Percentiles rank a stretch among this genome's conserved stretches.
Evolutionary conservation across 2,888 invertebrate species (phyloP).

Genomic region (Tortrix viridana): DNA sequence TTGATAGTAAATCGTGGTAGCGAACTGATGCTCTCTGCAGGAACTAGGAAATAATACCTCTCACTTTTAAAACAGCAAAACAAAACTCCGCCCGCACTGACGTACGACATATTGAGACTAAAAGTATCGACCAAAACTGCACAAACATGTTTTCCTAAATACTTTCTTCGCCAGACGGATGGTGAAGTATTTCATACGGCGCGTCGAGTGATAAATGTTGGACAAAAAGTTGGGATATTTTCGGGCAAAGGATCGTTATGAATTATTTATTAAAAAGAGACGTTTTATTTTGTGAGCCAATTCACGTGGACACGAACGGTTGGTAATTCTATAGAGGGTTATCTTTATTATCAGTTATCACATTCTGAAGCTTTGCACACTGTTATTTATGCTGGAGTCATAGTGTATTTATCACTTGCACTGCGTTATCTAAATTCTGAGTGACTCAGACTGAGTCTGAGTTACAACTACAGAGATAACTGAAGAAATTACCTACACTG

Average conservation of each 20-base stretch:
- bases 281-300: not conserved
- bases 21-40: too few relatives aligned
- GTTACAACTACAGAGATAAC: too few relatives aligned
- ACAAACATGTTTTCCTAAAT: constrained; percentile 11
- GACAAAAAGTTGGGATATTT: constrained; percentile 30
- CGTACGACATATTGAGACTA: constrained; percentile 17
- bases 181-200: constrained; percentile 15
- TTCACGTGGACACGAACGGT: not conserved
- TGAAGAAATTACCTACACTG: too few relatives aligned
- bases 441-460: not conserved
- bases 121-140: not conserved
- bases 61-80: too few relatives aligned
- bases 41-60: too few relatives aligned
- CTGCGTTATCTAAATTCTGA: not conserved
- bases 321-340: not conserved
- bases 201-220: constrained; percentile 13
- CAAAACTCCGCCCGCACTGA: too few relatives aligned
- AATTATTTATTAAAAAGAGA: constrained; percentile 30
- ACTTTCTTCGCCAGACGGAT: constrained; percentile 6
- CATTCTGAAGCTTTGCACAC: not conserved
- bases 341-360: constrained; percentile 7
- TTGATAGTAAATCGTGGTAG: too few relatives aligned
- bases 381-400: constrained; percentile 9
- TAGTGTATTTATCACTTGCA: constrained; percentile 5
- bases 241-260: constrained; percentile 19